Evolutionary conservation across 2,113 vertebrate species (phyloP).

Genomic region (Brachypodius melanocephalos): DNA sequence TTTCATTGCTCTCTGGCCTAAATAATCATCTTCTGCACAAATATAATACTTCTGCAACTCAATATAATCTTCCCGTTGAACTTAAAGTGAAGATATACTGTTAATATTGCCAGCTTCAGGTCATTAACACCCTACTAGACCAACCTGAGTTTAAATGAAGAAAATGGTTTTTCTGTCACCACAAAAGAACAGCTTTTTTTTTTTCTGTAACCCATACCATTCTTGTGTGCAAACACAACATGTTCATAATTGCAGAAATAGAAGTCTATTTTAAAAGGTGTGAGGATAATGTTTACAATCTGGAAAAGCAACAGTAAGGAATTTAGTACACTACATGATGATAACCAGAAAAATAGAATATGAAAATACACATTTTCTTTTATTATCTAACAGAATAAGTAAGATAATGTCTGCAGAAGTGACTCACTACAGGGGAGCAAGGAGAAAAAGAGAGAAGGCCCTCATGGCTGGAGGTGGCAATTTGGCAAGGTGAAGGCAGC

Average conservation of each 20-base stretch:
- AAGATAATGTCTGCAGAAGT: not conserved
- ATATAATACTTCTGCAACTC: not conserved
- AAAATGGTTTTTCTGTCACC: not conserved
- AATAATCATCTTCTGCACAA: not conserved
- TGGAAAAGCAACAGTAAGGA: not conserved
- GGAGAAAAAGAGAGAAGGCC: not conserved
- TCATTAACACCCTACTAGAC: not conserved
- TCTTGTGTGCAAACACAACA: constrained; percentile 4
- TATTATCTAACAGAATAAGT: not conserved
- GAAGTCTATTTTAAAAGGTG: not conserved
- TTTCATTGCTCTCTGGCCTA: not conserved
- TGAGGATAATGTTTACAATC: not conserved
- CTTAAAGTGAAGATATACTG: not conserved
- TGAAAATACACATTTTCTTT: not conserved
- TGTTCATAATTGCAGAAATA: not conserved
- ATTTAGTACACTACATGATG: not conserved
- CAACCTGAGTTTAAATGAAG: not conserved
- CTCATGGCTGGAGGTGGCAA: not conserved
- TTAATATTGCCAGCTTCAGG: not conserved
- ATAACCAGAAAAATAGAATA: not conserved
- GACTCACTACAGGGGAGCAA: not conserved
- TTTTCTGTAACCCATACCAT: not conserved
- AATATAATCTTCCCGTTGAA: not conserved
- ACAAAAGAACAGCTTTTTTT: not conserved
- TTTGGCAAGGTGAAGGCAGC: not conserved